A percentile compares a stretch with the other conserved stretches of the same genome.
Conservation (phyloP, 2,797 vertebrate genomes). For the Silurus lanzhouensis region DNA sequence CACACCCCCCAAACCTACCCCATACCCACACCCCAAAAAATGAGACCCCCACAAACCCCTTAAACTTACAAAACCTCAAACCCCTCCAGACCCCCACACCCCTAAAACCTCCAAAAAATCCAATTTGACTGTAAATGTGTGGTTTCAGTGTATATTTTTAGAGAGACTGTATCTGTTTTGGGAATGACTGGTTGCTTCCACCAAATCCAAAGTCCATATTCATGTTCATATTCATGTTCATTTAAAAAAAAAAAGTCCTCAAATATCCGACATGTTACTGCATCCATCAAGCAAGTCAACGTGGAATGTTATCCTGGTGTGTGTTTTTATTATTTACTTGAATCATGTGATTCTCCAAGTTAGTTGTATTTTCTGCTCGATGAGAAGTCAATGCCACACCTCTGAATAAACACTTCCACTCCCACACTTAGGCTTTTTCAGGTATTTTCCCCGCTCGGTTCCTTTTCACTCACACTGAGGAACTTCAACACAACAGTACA, state of each 20-base stretch:
- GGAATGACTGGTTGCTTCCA: conserved; percentile 44
- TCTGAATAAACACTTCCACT: conserved; percentile 19
- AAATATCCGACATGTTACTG: neutral
- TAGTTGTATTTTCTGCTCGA: neutral
- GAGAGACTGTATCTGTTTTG: conserved; percentile 39
- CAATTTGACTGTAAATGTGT: neutral
- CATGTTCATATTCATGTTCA: no score
- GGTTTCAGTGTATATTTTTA: neutral
- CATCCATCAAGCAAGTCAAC: neutral
- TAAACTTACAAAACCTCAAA: no score
- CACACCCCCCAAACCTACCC: no score
- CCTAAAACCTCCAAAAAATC: neutral
- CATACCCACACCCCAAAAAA: no score
- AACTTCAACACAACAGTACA: neutral
- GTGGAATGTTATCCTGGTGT: neutral
- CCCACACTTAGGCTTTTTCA: neutral
- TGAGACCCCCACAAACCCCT: no score
- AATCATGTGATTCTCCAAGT: neutral
- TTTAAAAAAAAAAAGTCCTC: no score
- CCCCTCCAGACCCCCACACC: no score
- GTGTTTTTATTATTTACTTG: neutral
- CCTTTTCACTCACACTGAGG: neutral
- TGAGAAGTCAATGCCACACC: conserved; percentile 1
- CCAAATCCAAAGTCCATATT: conserved; percentile 39
- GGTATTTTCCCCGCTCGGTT: neutral